A percentile compares a stretch with the other conserved stretches of the same genome.
These are phyloP conservation scores for Centropristis striata DNA, from an alignment of 2,113 vertebrate genomes.

Conservation along the genomic window DNA sequence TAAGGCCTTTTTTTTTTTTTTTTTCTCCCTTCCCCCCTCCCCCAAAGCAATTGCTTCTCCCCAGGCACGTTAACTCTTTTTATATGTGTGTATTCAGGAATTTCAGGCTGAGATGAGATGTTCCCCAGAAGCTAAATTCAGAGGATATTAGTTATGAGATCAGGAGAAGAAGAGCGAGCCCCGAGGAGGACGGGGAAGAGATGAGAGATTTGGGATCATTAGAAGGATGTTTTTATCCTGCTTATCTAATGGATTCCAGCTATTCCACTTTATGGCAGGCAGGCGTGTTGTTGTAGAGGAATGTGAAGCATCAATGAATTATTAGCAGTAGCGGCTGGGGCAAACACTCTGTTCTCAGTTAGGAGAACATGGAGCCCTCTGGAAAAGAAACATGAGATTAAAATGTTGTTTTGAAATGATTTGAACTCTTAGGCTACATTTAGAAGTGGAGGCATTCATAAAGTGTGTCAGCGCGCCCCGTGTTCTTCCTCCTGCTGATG, in stretches of 20 bases:
- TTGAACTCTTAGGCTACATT: not conserved
- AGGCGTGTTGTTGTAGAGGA: slow-evolving; percentile 47
- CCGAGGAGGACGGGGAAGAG: slow-evolving; percentile 50
- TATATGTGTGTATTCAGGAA: slow-evolving; percentile 35
- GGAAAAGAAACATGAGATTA: slow-evolving; percentile 31
- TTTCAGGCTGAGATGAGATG: slow-evolving; percentile 45
- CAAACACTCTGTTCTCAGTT: slow-evolving; percentile 36
- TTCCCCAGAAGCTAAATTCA: slow-evolving; percentile 74
- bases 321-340: slow-evolving; percentile 22
- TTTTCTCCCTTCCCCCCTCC: not conserved
- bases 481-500: not conserved
- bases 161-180: slow-evolving; percentile 54
- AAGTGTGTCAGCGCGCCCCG: not conserved
- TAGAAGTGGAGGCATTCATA: slow-evolving; percentile 18
- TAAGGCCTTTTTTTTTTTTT: slow-evolving; percentile 36
- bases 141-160: slow-evolving; percentile 71
- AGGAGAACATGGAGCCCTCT: slow-evolving; percentile 46
- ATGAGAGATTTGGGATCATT: slow-evolving; percentile 61
- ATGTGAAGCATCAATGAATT: slow-evolving; percentile 53
- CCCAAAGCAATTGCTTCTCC: slow-evolving; percentile 47
- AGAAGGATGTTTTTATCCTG: slow-evolving; percentile 58
- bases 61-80: slow-evolving; percentile 34
- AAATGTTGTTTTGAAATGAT: slow-evolving; percentile 21
- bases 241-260: slow-evolving; percentile 56
- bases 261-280: slow-evolving; percentile 52